Evolutionary conservation across 2,797 vertebrate species (phyloP), one percentile per base, ranked within the genome.

Genomic region (Podarcis siculus): DNA sequence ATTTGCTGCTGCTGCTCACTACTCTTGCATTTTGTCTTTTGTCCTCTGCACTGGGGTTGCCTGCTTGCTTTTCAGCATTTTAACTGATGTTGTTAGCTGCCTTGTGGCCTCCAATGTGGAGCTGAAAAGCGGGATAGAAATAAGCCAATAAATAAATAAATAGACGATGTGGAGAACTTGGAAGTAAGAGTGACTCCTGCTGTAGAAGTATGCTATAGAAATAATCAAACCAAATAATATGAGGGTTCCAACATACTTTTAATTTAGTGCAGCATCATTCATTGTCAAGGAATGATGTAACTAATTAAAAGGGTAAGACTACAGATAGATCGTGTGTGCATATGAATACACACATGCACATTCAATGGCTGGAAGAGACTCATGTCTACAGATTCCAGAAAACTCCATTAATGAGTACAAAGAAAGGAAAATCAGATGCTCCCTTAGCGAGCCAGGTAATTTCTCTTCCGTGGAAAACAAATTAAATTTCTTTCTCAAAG

Each of bases 341-440:
- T 67, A 37, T 39, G 25, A 66, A 5, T 66, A 35, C 17, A 32
- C 19, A 30, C 19, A 61, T 37, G 42, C 17, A 35, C 27, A 85
- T 85, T 76, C 15, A 23, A 27, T 77, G 83, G 27, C 23, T 77
- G 39, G 83, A 19, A 13, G 30, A 61, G 55, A 39, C 9, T 8
- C 55, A 5, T 80, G 32, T 76, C 91, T 87, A 23, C 83, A 30
- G 58, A 87, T 86, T 12, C 82, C 27, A 69, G 19, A 92, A 91
- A 89, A 27, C 1, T 87, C 17, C 8, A 85, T 67, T 55, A 61
- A 21, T 17, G 83, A 32, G 5, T 61, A 73, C 42, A 37, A 39
- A 85, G 9, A 79, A 86, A 30, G 84, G 85, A 88, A 89, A 87
- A 83, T 6, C 49, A 55, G 13, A n/a, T 84, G 89, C 88, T 79